phyloP scores from a whole-genome alignment of 2,113 vertebrate genomes.

The Xenus cinereus region DNA sequence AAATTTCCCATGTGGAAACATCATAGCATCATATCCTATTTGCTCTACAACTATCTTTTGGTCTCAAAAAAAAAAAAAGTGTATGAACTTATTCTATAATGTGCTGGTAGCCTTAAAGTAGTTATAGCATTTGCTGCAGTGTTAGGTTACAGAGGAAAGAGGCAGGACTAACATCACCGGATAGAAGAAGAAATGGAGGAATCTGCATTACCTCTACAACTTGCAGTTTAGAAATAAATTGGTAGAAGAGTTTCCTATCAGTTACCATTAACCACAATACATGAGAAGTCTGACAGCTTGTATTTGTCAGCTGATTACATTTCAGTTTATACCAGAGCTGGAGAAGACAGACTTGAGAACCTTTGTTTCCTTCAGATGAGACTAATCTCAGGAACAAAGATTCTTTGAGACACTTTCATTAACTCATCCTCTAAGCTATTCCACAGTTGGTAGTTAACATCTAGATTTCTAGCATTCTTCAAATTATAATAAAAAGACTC shows the following conservation, averaged over 20 bases:
- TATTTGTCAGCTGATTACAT: neutral
- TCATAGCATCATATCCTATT: neutral
- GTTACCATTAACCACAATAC: conserved; percentile 57
- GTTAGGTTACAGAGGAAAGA: neutral
- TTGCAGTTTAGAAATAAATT: neutral
- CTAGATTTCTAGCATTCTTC: neutral
- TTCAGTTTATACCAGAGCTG: neutral
- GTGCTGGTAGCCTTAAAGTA: neutral
- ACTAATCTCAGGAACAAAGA: neutral
- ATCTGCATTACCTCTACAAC: neutral
- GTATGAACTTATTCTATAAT: neutral
- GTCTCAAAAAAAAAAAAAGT: neutral
- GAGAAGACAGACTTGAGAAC: neutral
- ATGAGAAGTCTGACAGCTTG: neutral
- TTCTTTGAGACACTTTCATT: neutral
- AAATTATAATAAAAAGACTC: neutral
- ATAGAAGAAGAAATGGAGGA: neutral
- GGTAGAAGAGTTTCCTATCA: conserved; percentile 38
- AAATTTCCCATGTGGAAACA: neutral
- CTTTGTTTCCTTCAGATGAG: neutral
- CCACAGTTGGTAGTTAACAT: neutral
- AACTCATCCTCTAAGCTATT: neutral
- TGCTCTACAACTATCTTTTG: neutral
- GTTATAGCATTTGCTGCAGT: rapidly evolving
- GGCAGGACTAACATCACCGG: neutral